A percentile compares a stretch with the other conserved stretches of the same genome.
These are phyloP conservation scores for Vidua chalybeata DNA, from an alignment of 2,113 vertebrate genomes.

Conservation along the genomic window DNA sequence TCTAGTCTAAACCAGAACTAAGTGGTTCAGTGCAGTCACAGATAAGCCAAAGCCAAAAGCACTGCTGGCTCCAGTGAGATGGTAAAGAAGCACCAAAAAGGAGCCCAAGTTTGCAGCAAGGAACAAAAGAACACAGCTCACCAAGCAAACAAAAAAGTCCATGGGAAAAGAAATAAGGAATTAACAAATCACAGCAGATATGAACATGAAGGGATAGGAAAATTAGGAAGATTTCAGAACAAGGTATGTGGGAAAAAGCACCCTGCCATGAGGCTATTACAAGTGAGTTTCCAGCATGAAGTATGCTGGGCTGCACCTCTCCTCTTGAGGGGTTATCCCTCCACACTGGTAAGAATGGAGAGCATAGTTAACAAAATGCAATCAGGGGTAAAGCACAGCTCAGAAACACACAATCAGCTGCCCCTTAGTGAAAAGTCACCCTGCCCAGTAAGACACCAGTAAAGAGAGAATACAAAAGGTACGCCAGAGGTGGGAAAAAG, in stretches of 20 bases:
- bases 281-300: background rate
- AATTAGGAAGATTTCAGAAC: background rate
- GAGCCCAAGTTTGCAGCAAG: background rate
- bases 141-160: background rate
- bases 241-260: background rate
- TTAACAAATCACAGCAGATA: background rate
- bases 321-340: background rate
- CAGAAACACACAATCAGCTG: background rate
- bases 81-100: background rate
- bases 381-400: background rate
- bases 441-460: background rate
- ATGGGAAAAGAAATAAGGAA: background rate
- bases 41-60: background rate
- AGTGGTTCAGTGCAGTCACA: background rate
- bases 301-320: accelerated
- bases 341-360: background rate
- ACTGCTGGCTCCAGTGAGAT: background rate
- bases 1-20: background rate
- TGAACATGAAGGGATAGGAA: background rate
- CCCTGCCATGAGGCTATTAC: background rate
- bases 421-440: background rate
- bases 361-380: background rate
- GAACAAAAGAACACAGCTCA: background rate
- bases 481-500: background rate
- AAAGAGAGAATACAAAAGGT: background rate